Conservation (phyloP, 2,113 vertebrate species). For the Sclerurus mexicanus region DNA sequence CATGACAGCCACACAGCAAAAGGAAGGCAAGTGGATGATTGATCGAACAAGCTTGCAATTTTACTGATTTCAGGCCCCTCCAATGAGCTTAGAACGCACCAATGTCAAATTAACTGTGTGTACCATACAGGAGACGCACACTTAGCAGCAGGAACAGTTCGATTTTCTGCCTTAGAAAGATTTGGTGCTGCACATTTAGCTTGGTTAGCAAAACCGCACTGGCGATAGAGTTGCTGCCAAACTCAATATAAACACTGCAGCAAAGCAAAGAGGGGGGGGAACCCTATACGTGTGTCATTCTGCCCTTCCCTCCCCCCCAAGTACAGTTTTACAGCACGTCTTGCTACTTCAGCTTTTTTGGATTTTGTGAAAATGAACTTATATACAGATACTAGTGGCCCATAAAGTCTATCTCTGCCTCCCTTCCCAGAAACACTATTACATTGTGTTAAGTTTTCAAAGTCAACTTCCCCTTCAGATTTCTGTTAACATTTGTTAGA, state of each 20-base stretch:
- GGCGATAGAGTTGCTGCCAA: slow-evolving; percentile 29
- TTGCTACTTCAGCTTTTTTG: slow-evolving; percentile 23
- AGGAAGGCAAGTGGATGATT: background rate
- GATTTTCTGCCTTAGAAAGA: slow-evolving; percentile 63
- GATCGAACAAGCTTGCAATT: slow-evolving; percentile 31
- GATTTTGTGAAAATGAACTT: background rate
- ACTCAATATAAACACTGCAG: slow-evolving; percentile 28
- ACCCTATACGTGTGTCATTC: rapidly evolving
- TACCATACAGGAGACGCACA: background rate
- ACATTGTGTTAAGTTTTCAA: background rate
- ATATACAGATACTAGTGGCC: background rate
- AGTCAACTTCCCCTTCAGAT: background rate
- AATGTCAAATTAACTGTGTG: slow-evolving; percentile 23
- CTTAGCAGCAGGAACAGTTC: slow-evolving; percentile 15
- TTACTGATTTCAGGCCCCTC: slow-evolving; percentile 16
- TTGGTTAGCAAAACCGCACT: slow-evolving; percentile 46
- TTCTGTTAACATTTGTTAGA: background rate
- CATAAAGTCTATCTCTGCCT: background rate
- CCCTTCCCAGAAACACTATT: background rate
- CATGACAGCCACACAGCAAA: background rate
- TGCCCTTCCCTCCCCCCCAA: background rate
- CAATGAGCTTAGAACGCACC: slow-evolving; percentile 18
- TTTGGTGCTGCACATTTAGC: slow-evolving; percentile 48
- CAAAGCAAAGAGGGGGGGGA: background rate
- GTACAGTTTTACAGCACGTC: background rate